phyloP scores from a whole-genome alignment of 1,140 invertebrate genomes.

The Drosophila sechellia region DNA sequence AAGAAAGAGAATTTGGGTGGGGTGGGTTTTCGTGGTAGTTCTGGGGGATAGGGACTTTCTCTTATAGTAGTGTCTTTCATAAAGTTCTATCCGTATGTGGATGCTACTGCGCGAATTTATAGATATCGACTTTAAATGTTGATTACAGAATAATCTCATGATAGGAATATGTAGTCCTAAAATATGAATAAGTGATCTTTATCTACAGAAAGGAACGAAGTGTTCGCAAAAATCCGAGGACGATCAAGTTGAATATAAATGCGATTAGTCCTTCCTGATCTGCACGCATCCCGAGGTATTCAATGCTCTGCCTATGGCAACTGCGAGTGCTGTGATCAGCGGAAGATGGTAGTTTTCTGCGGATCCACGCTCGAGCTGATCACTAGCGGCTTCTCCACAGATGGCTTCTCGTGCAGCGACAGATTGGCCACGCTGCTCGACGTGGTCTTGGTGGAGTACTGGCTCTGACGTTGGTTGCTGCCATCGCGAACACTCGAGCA shows the following conservation, averaged over 20 bases:
- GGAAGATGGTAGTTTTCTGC: slow-evolving; percentile 62
- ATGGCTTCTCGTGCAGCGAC: slow-evolving; percentile 67
- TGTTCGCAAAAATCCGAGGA: background rate
- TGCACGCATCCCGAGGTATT: slow-evolving; percentile 44
- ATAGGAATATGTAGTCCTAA: background rate
- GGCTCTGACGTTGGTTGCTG: slow-evolving; percentile 78
- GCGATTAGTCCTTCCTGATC: background rate
- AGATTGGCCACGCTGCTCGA: slow-evolving; percentile 79
- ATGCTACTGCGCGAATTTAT: slow-evolving; percentile 7
- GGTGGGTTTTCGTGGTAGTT: slow-evolving; percentile 1
- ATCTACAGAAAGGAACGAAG: background rate
- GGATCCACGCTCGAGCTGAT: slow-evolving; percentile 32
- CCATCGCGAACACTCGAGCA: slow-evolving; percentile 72
- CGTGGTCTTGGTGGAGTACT: slow-evolving; percentile 81
- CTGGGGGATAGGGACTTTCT: slow-evolving; percentile 18
- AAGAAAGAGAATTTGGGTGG: slow-evolving; percentile 3
- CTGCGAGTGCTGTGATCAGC: slow-evolving; percentile 30
- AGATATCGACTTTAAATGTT: background rate
- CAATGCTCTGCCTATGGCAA: slow-evolving; percentile 53
- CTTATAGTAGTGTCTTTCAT: slow-evolving; percentile 54
- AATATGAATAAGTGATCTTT: background rate
- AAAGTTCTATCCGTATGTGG: slow-evolving; percentile 48
- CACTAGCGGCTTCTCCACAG: slow-evolving; percentile 70
- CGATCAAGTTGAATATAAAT: background rate
- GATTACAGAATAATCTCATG: background rate